Evolutionary conservation across 2,888 invertebrate species (phyloP).

Genomic region (Euplexia lucipara): DNA sequence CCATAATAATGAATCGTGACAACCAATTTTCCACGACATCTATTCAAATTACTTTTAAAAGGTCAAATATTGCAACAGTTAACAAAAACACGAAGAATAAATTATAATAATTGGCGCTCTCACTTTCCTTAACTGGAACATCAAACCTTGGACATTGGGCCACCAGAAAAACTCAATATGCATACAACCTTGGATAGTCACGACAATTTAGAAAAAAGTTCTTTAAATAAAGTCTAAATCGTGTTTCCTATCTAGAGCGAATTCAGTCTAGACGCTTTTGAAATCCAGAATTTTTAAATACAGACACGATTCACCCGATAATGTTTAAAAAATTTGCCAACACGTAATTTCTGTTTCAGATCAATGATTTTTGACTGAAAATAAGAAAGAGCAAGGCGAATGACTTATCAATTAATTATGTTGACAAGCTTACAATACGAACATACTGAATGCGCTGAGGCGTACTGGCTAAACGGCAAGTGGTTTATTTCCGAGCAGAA

Average conservation of each 20-base stretch:
- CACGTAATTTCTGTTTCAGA: slow-evolving; percentile 13
- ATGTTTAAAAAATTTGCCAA: slow-evolving; percentile 31
- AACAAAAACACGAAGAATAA: slow-evolving; percentile 30
- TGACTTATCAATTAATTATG: too few relatives aligned
- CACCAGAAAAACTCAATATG: slow-evolving; percentile 21
- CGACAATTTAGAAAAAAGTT: slow-evolving; percentile 3
- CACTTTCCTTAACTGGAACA: slow-evolving; percentile 39
- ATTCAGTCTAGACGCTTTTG: slow-evolving; percentile 34
- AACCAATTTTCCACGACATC: slow-evolving; percentile 33
- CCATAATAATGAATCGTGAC: slow-evolving; percentile 31
- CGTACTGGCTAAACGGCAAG: too few relatives aligned
- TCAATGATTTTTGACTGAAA: slow-evolving; percentile 27
- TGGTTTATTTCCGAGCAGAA: too few relatives aligned
- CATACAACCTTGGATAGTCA: slow-evolving; percentile 49
- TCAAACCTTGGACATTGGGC: slow-evolving; percentile 41
- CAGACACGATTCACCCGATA: slow-evolving; percentile 23
- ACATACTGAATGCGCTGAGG: too few relatives aligned
- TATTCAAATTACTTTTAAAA: slow-evolving; percentile 47
- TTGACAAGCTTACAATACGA: too few relatives aligned
- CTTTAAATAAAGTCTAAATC: not conserved
- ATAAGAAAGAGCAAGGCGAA: not conserved
- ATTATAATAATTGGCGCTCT: slow-evolving; percentile 6
- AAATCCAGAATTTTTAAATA: slow-evolving; percentile 35
- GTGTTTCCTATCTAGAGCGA: slow-evolving; percentile 6
- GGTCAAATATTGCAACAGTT: slow-evolving; percentile 41